Evolutionary conservation across 2,113 vertebrate genomes (phyloP).

Genomic region (Pterocles burchelli): DNA sequence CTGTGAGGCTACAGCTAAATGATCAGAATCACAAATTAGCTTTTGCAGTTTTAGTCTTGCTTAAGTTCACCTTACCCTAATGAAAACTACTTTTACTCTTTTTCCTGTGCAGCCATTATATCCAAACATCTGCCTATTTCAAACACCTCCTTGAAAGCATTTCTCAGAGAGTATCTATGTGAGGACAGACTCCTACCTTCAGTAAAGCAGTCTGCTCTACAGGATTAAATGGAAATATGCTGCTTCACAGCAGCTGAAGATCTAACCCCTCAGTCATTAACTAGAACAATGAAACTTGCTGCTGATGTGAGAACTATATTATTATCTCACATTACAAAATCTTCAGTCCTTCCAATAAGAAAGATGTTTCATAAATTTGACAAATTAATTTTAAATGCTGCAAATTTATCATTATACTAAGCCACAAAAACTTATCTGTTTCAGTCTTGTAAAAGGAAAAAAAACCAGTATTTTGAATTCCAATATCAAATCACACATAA

Average conservation of each 20-base stretch:
- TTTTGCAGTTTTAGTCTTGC: neutral
- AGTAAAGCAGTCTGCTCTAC: neutral
- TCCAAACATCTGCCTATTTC: neutral
- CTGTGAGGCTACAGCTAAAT: constrained; percentile 29
- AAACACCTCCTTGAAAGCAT: rapidly evolving
- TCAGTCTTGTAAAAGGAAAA: neutral
- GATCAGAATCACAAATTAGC: neutral
- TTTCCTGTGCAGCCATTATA: neutral
- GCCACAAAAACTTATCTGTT: neutral
- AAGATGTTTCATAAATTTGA: neutral
- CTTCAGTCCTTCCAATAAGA: neutral
- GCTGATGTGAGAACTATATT: neutral
- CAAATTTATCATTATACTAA: neutral
- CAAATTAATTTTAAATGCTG: neutral
- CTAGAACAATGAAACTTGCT: neutral
- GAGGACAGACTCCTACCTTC: neutral
- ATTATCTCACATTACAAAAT: neutral
- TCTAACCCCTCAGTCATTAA: neutral
- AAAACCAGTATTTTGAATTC: neutral
- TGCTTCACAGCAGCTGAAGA: neutral
- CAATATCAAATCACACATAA: neutral
- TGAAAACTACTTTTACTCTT: neutral
- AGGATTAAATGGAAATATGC: neutral
- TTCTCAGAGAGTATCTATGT: neutral
- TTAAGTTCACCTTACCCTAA: neutral